Percentiles rank a stretch among this genome's conserved stretches.
Evolutionary conservation across 2,797 vertebrate species (phyloP).

Genomic region (Neoniphon sammara): DNA sequence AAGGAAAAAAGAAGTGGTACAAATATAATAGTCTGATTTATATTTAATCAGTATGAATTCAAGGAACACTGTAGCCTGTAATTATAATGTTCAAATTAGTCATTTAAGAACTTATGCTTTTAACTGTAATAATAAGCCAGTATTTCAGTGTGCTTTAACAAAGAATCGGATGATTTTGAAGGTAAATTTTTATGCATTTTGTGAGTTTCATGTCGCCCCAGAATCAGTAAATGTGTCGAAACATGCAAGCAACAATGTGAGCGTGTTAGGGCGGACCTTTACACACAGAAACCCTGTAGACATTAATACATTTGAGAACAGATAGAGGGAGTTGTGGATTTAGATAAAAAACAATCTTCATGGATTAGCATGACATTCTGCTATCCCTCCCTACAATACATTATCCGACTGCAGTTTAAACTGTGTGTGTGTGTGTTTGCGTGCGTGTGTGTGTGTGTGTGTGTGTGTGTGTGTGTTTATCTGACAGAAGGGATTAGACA

Average conservation of each 20-base stretch:
- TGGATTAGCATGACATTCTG: constrained; percentile 51
- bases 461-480: constrained; percentile 51
- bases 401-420: constrained; percentile 41
- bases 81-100: background rate
- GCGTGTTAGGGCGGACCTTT: constrained; percentile 23
- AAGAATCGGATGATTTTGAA: background rate
- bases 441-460: background rate
- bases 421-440: constrained; percentile 14
- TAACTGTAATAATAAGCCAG: too few species aligned
- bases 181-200: background rate
- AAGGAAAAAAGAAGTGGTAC: too few species aligned
- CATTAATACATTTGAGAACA: constrained; percentile 35
- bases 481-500: constrained; percentile 57
- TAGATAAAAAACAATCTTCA: constrained; percentile 53
- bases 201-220: too few species aligned
- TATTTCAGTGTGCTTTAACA: background rate
- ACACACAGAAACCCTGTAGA: constrained; percentile 23
- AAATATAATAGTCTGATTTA: too few species aligned
- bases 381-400: constrained; percentile 29
- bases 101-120: too few species aligned
- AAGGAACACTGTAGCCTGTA: background rate
- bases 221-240: too few species aligned
- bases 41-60: background rate
- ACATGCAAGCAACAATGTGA: too few species aligned
- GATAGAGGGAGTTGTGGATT: constrained; percentile 56